Conservation (phyloP, 2,113 vertebrate genomes). For the Anser cygnoides region DNA sequence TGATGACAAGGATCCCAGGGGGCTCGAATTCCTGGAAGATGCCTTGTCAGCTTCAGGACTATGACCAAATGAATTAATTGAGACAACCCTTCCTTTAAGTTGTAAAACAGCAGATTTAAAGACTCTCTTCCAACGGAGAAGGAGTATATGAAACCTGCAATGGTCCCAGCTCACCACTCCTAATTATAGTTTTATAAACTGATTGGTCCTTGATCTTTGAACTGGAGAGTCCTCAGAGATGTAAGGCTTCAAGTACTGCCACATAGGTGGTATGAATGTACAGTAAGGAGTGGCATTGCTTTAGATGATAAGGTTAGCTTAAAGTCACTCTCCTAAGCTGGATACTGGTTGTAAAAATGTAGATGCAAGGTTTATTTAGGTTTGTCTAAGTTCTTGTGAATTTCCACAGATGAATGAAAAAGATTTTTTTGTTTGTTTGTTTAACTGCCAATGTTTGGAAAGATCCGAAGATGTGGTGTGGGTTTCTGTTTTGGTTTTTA, state of each 20-base stretch:
- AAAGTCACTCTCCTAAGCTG: neutral
- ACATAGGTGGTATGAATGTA: neutral
- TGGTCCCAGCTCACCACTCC: slow-evolving; percentile 70
- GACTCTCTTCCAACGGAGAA: slow-evolving; percentile 71
- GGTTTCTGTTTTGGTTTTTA: no score
- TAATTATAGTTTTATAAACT: slow-evolving; percentile 79
- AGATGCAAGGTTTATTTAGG: neutral
- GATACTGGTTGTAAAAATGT: neutral
- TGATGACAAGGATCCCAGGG: slow-evolving; percentile 70
- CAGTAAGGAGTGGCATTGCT: neutral
- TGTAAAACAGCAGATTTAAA: slow-evolving; percentile 80
- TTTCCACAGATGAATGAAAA: neutral
- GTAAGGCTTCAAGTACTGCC: neutral
- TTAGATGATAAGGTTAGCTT: neutral
- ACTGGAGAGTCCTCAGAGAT: slow-evolving; percentile 18
- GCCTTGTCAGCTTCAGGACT: slow-evolving; percentile 76
- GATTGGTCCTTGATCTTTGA: slow-evolving; percentile 60
- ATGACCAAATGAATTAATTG: slow-evolving; percentile 76
- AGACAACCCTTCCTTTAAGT: slow-evolving; percentile 65
- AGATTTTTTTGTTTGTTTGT: neutral
- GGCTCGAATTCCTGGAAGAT: slow-evolving; percentile 71
- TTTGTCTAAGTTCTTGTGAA: neutral
- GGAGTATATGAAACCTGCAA: slow-evolving; percentile 77
- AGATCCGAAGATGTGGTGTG: neutral
- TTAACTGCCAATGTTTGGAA: neutral